A percentile compares a stretch with the other conserved stretches of the same genome.
These are phyloP conservation scores for Drosophila navojoa DNA, from an alignment of 1,140 invertebrate species.

Conservation along the genomic window DNA sequence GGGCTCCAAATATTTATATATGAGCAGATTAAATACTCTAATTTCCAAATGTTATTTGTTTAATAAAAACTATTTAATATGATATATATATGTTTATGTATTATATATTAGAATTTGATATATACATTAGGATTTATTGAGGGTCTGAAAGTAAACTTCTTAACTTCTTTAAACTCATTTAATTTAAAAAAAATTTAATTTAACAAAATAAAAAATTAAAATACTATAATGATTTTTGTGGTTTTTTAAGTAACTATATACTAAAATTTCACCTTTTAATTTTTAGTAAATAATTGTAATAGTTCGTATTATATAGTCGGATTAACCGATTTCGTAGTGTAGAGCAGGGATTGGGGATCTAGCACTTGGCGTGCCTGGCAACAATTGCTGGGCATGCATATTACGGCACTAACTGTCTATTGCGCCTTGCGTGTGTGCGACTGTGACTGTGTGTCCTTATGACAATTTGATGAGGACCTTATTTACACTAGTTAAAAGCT, in stretches of 20 bases:
- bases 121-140: not conserved
- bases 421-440: conserved; percentile 29
- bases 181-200: too few species aligned
- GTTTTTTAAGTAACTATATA: too few species aligned
- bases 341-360: conserved; percentile 1
- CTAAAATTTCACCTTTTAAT: too few species aligned
- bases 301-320: not conserved
- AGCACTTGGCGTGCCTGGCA: conserved; percentile 54
- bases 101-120: too few species aligned
- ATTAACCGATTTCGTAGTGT: conserved; percentile 20
- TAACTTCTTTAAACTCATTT: too few species aligned
- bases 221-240: too few species aligned
- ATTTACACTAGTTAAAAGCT: conserved; percentile 82
- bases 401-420: conserved; percentile 51
- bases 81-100: not conserved
- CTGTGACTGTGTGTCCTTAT: conserved; percentile 69
- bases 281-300: too few species aligned
- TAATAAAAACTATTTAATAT: not conserved
- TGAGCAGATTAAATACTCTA: not conserved
- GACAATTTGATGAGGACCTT: conserved; percentile 82
- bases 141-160: too few species aligned
- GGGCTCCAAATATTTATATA: conserved; percentile 24
- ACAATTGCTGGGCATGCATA: conserved; percentile 64
- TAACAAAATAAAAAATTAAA: too few species aligned
- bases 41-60: not conserved